Evolutionary conservation across 2,113 vertebrate genomes (phyloP), one percentile per base, ranked within the genome.

Genomic region (Microcebus jonahi): DNA sequence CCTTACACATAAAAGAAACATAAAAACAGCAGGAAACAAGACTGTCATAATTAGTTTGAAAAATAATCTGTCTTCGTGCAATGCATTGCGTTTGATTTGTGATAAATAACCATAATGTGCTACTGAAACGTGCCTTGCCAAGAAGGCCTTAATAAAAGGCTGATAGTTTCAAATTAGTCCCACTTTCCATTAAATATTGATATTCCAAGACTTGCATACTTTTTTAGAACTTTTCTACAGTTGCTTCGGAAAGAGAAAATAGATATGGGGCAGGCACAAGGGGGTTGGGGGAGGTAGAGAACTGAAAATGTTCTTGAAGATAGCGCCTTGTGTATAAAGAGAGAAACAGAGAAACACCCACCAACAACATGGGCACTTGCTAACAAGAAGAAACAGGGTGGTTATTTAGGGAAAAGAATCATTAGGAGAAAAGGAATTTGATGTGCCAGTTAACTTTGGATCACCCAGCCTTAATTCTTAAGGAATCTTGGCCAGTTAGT

Each of bases 41-140:
- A 96, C 77, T 92, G 97, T 97, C 88, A 97, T 97, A 97, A 97
- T 94, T 98, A 97, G 85, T 98, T 98, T 84, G 96, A 95, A 97
- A 93, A 98, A 97, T 85, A 97, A 96, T 97, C 94, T 82, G 89
- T 97, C 95, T 97, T 96, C 88, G 94, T 98, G 97, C 36, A 95
- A 91, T 61, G 81, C 39, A 81, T n/a, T 94, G 7, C 31, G 57
- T 83, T 97, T 97, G 96, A 98, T 97, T 97, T 97, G 91, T 92
- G 96, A 98, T 95, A 97, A 98, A 94, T 90, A 98, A 96, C 88
- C 80, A 68, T 88, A 98, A 96, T 86, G 90, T 94, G 88, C 82
- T 91, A 94, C 23, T 89, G 90, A 96, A 98, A 95, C 57, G 48
- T 1, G 45, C 65, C 73, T 89, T 88, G 77, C 97, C 73, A 91